Percentiles rank a stretch among this genome's conserved stretches.
Conservation (phyloP, 64 coral and sea anemone genomes). For the Stylophora pistillata region DNA sequence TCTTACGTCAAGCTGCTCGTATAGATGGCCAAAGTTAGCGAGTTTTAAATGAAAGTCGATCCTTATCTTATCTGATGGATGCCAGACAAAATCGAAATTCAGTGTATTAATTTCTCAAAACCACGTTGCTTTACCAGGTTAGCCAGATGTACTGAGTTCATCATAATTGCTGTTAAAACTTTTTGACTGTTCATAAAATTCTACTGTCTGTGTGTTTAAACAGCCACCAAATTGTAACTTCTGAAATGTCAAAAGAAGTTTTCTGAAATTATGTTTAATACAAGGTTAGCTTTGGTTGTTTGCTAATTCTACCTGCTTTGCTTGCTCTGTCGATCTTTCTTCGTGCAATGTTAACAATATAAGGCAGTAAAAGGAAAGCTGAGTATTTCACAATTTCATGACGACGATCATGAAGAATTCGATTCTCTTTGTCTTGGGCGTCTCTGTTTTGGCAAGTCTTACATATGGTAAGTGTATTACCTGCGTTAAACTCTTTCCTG, state of each 20-base stretch:
- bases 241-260: background rate
- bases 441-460: conserved; percentile 13
- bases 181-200: background rate
- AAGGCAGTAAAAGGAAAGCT: background rate
- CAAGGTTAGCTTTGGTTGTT: background rate
- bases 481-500: background rate
- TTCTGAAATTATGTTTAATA: background rate
- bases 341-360: background rate
- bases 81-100: no score
- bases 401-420: conserved; percentile 3
- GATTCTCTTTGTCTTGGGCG: conserved; percentile 17
- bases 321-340: background rate
- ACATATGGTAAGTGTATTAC: background rate
- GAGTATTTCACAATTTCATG: background rate
- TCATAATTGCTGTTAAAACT: background rate
- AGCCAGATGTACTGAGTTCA: background rate
- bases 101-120: background rate
- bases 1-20: no score
- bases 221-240: background rate
- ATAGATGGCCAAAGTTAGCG: no score
- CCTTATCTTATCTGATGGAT: no score
- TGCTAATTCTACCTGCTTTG: background rate
- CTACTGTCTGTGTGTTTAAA: background rate
- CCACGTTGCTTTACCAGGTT: background rate
- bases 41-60: no score